A percentile compares a stretch with the other conserved stretches of the same genome.
Evolutionary conservation across 2,888 invertebrate species (phyloP).

Genomic region (Nebria salina): DNA sequence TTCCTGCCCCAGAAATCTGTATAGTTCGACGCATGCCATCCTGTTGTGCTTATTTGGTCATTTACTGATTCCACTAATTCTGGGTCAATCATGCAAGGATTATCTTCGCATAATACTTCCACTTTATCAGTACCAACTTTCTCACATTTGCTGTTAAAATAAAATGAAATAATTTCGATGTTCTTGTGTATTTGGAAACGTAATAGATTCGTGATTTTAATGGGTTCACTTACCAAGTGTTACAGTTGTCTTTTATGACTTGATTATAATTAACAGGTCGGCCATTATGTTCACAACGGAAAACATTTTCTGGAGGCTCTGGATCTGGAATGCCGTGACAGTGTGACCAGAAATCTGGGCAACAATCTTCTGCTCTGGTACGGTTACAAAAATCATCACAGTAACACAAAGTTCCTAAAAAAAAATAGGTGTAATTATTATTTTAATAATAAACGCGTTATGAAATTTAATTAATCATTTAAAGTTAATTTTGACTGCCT

Average conservation of each 20-base stretch:
- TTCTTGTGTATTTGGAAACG: neutral
- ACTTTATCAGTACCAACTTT: conserved; percentile 53
- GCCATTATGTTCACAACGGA: conserved; percentile 67
- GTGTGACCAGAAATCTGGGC: conserved; percentile 86
- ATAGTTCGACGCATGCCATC: conserved; percentile 87
- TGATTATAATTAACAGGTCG: conserved; percentile 65
- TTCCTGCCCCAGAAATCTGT: conserved; percentile 85
- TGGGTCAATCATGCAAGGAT: conserved; percentile 80
- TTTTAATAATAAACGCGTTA: too few relatives aligned
- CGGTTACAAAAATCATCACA: conserved; percentile 94
- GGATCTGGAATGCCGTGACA: conserved; percentile 68
- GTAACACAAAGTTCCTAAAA: conserved; percentile 85
- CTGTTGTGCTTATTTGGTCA: conserved; percentile 62
- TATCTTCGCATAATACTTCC: conserved; percentile 74
- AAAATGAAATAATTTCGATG: conserved; percentile 17
- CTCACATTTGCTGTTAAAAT: conserved; percentile 67
- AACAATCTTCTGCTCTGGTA: conserved; percentile 81
- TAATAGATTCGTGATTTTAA: neutral
- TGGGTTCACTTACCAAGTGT: conserved; percentile 69
- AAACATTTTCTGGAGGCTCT: conserved; percentile 52
- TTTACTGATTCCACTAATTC: conserved; percentile 76
- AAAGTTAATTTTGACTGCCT: too few relatives aligned
- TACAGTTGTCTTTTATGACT: conserved; percentile 74
- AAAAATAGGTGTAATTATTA: neutral
- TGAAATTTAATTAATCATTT: too few relatives aligned